Evolutionary conservation across 2,797 vertebrate species (phyloP).

Genomic region (Diceros bicornis): DNA sequence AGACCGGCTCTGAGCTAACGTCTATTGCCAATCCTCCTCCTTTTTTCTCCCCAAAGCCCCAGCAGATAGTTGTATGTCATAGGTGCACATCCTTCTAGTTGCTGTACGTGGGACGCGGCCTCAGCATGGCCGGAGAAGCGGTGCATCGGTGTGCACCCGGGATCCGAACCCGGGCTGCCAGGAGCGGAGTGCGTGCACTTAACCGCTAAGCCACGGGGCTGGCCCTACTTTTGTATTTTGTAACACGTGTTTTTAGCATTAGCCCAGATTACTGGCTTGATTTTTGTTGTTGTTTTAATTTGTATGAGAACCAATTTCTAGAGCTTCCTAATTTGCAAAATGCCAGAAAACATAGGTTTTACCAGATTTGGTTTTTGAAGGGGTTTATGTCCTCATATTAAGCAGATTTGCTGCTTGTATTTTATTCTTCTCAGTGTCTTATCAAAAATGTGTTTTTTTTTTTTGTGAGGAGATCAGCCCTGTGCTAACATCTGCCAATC

Average conservation of each 20-base stretch:
- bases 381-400: neutral
- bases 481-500: too few relatives aligned
- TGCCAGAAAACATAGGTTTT: conserved; percentile 8
- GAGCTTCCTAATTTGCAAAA: neutral
- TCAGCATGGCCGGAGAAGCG: too few relatives aligned
- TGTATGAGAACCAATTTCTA: neutral
- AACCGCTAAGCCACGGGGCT: neutral
- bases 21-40: too few relatives aligned
- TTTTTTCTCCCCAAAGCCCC: too few relatives aligned
- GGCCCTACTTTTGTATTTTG: neutral
- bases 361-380: conserved; percentile 13
- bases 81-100: too few relatives aligned
- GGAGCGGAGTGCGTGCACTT: neutral
- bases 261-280: neutral
- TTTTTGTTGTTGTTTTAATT: neutral
- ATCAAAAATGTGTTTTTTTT: neutral
- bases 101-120: too few relatives aligned
- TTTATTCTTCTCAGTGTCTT: conserved; percentile 23
- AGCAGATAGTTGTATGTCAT: too few relatives aligned
- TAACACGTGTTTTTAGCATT: neutral
- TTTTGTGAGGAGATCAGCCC: too few relatives aligned
- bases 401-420: neutral
- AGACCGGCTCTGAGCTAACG: too few relatives aligned
- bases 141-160: too few relatives aligned
- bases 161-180: too few relatives aligned